Base-by-base conservation (phyloP, 2,888 invertebrate species). In the Archips xylosteana region DNA sequence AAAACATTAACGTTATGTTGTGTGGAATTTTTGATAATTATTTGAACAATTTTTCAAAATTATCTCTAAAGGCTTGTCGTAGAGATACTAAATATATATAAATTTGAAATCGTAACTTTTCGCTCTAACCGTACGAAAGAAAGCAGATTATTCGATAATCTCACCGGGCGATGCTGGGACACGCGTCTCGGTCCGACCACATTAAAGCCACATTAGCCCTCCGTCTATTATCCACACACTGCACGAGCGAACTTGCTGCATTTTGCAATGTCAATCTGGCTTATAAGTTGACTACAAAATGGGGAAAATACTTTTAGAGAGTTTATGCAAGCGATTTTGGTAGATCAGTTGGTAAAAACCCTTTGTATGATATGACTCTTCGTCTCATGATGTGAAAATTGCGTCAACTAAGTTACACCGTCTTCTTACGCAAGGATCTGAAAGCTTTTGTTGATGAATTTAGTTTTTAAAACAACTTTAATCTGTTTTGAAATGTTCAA, bases 161-260 rank as follows among this genome's bases (percentile, higher is more conserved):
- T 90, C 84, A 79, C 75, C 78, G 82, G 83, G 84, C 81, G 86
- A 89, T 88, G 91, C 85, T 78, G 87, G 80, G 88, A 85, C 93
- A 92, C 93, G 92, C 90, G 87, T 84, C 84, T 81, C 81, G 78
- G 84, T 80, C 76, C 82, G 80, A 83, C 85, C 87, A 88, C 87
- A 90, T 91, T 91, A 91, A 89, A 89, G 86, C 88, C 85, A 91
- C 92, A 89, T 93, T 92, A 92, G 87, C 87, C 88, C 85, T 80
- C 83, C 83, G 90, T 91, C 88, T 89, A 89, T 91, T 88, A 87
- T 84, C 80, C 85, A 32, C 86, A 34, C 61, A 60, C 51, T 51
- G 63, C 64, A 45, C 42, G 69, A 39, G 42, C 60, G 36, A 61
- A 60, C 83, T 87, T 87, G 85, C 85, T 87, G 85, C 85, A 86